These are phyloP conservation scores for Cantharis rustica DNA, from an alignment of 2,888 invertebrate species.

Conservation along the genomic window DNA sequence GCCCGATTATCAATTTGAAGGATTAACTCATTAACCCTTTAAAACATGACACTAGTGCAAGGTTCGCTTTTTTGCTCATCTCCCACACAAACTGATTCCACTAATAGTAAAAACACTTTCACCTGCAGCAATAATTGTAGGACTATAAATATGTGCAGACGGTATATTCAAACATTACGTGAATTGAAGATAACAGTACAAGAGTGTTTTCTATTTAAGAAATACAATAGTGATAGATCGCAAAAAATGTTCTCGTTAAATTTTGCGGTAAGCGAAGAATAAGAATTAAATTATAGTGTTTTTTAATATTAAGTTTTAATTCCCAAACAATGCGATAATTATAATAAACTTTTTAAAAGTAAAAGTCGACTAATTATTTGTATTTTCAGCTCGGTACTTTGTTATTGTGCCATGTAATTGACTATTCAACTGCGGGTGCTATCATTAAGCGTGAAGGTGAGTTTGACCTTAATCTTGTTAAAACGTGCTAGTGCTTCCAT, in stretches of 20 bases:
- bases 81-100: conserved; percentile 37
- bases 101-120: conserved; percentile 34
- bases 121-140: conserved; percentile 27
- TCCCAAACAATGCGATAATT: background rate
- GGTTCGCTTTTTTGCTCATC: conserved; percentile 28
- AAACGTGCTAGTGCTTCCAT: background rate
- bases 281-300: background rate
- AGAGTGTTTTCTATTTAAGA: conserved; percentile 3
- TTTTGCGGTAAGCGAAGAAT: conserved; percentile 24
- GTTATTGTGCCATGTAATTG: conserved; percentile 39
- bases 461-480: background rate
- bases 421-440: conserved; percentile 35
- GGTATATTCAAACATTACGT: conserved; percentile 35
- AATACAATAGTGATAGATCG: background rate
- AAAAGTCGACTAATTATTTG: conserved; percentile 3
- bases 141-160: conserved; percentile 38
- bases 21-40: conserved; percentile 35
- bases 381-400: conserved; percentile 44
- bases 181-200: conserved; percentile 35
- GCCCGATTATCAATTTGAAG: conserved; percentile 18
- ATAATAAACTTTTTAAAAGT: background rate
- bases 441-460: conserved; percentile 50
- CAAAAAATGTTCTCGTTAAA: conserved; percentile 12
- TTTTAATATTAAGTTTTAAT: background rate
- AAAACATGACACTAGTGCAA: conserved; percentile 22